Evolutionary conservation across 2,888 invertebrate genomes (phyloP).

Genomic region (Aphodius sticticus): DNA sequence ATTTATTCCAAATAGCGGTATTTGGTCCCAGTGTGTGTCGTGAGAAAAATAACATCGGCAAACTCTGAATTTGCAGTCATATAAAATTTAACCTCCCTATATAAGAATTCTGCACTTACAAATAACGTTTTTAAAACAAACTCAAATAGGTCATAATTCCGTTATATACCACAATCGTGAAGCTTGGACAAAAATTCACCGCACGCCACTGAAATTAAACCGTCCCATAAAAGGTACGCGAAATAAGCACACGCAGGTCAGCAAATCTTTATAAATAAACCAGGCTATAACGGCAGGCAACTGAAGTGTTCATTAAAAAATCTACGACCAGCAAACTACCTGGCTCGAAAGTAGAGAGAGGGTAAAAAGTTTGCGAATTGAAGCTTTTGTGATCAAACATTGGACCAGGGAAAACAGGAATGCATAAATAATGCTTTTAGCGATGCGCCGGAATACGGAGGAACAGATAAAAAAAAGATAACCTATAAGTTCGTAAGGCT

Average conservation of each 20-base stretch:
- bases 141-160: too few species aligned
- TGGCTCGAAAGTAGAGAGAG: background rate
- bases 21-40: too few species aligned
- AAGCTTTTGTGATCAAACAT: background rate
- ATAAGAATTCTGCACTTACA: too few species aligned
- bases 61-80: too few species aligned
- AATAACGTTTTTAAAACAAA: too few species aligned
- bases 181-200: background rate
- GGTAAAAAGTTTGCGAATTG: background rate
- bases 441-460: background rate
- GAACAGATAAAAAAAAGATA: background rate
- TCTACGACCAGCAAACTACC: background rate
- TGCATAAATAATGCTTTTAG: background rate
- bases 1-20: too few species aligned
- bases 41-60: too few species aligned
- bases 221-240: background rate
- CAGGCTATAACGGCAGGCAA: background rate
- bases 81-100: too few species aligned
- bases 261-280: background rate
- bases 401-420: background rate
- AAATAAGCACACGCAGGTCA: background rate
- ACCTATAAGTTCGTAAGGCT: background rate
- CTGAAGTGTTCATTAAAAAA: background rate
- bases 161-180: too few species aligned
- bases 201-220: background rate